Percentiles rank a stretch among this genome's conserved stretches.
These are phyloP conservation scores for Barnardius zonarius DNA, from an alignment of 2,113 vertebrate genomes.

Conservation along the genomic window DNA sequence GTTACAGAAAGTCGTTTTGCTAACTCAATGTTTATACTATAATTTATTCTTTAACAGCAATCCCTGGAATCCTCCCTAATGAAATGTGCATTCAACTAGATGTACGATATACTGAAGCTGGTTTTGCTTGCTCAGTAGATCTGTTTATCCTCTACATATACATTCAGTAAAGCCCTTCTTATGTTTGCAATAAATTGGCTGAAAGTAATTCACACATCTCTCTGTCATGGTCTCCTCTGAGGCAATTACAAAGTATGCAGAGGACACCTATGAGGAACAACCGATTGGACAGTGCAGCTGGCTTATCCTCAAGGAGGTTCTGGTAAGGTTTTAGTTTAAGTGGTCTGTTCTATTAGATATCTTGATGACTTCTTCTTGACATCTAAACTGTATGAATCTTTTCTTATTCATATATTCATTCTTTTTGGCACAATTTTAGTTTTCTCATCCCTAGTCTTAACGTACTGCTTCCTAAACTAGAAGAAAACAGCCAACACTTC, in stretches of 20 bases:
- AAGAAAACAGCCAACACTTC: background rate
- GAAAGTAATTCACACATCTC: background rate
- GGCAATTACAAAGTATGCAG: background rate
- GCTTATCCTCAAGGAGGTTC: background rate
- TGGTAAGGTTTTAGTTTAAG: background rate
- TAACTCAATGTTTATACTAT: background rate
- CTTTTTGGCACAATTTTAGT: background rate
- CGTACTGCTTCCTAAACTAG: background rate
- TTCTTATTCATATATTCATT: background rate
- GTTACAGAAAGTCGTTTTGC: background rate
- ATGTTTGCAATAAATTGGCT: background rate
- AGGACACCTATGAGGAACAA: fast-evolving
- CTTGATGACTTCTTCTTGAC: background rate
- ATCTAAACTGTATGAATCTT: background rate
- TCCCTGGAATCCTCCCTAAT: background rate
- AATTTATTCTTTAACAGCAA: background rate
- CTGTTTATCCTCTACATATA: background rate
- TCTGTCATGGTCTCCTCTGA: fast-evolving
- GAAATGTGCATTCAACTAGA: background rate
- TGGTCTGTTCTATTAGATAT: background rate
- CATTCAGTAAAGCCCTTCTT: background rate
- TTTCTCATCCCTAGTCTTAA: background rate
- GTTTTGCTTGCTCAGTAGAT: background rate
- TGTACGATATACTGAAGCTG: background rate
- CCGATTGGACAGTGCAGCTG: background rate